Evolutionary conservation across 1,140 invertebrate genomes (phyloP).

Genomic region (Glomeris maerens): DNA sequence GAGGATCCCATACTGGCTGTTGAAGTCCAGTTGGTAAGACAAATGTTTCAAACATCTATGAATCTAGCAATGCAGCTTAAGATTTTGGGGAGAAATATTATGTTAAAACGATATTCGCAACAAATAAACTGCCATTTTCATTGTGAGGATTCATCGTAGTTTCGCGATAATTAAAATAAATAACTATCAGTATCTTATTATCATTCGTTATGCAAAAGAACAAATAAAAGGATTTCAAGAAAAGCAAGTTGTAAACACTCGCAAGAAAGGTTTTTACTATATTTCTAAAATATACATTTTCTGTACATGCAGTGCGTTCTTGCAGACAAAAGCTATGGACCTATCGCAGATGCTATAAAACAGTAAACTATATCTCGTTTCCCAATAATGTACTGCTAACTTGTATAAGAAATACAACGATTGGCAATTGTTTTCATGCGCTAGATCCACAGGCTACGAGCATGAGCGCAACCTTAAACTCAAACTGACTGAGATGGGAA

Average conservation of each 20-base stretch:
- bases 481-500: slow-evolving; percentile 40
- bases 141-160: no score
- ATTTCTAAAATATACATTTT: slow-evolving; percentile 17
- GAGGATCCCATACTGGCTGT: slow-evolving; percentile 51
- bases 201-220: no score
- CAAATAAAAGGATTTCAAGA: no score
- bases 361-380: slow-evolving; percentile 36
- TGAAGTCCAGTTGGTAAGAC: slow-evolving; percentile 59
- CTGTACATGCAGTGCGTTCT: slow-evolving; percentile 40
- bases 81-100: no score
- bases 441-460: slow-evolving; percentile 53
- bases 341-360: slow-evolving; percentile 55
- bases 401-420: background rate
- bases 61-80: no score
- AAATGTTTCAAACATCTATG: no score
- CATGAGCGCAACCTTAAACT: slow-evolving; percentile 54
- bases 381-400: slow-evolving; percentile 3
- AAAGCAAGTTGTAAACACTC: no score
- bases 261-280: slow-evolving; percentile 21
- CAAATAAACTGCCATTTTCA: no score
- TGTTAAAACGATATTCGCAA: no score
- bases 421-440: slow-evolving; percentile 20
- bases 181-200: no score
- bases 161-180: no score
- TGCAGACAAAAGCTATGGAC: slow-evolving; percentile 60